Evolutionary conservation across 2,888 invertebrate genomes (phyloP).

Genomic region (Candidula unifasciata): DNA sequence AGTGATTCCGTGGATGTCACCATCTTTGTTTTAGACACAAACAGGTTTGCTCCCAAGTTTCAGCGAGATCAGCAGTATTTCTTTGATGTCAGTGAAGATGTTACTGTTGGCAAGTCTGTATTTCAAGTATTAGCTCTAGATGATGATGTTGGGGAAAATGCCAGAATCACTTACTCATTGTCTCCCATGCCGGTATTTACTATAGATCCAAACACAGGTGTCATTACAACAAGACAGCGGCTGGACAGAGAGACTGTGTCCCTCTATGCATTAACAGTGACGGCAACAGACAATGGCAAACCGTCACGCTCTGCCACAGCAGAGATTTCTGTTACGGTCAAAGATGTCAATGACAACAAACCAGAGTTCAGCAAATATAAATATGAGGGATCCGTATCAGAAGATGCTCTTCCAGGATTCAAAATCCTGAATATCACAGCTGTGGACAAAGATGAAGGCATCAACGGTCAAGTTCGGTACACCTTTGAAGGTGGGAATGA

Average conservation of each 20-base stretch:
- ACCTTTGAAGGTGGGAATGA: constrained; percentile 75
- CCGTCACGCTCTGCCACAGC: constrained; percentile 95
- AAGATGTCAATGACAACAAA: constrained; percentile 97
- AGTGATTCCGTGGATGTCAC: constrained; percentile 92
- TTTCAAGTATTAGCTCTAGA: constrained; percentile 94
- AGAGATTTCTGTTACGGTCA: constrained; percentile 94
- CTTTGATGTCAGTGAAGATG: constrained; percentile 93
- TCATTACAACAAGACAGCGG: constrained; percentile 89
- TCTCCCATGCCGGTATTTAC: constrained; percentile 82
- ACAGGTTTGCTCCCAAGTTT: constrained; percentile 94
- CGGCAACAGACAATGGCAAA: constrained; percentile 93
- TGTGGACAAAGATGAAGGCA: constrained; percentile 90
- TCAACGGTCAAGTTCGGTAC: constrained; percentile 92
- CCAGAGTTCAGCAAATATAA: constrained; percentile 89
- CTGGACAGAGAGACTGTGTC: constrained; percentile 89
- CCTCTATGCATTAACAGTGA: constrained; percentile 90
- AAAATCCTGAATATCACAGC: constrained; percentile 94
- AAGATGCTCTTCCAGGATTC: constrained; percentile 92
- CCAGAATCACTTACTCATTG: constrained; percentile 81
- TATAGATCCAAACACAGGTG: constrained; percentile 95
- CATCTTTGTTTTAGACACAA: constrained; percentile 95
- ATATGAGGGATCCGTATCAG: constrained; percentile 91
- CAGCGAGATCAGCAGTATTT: constrained; percentile 93
- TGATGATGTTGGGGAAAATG: constrained; percentile 95
- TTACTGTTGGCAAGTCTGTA: constrained; percentile 92